phyloP scores from a whole-genome alignment of 2,888 invertebrate species.

The Arrhopalites spinosus region DNA sequence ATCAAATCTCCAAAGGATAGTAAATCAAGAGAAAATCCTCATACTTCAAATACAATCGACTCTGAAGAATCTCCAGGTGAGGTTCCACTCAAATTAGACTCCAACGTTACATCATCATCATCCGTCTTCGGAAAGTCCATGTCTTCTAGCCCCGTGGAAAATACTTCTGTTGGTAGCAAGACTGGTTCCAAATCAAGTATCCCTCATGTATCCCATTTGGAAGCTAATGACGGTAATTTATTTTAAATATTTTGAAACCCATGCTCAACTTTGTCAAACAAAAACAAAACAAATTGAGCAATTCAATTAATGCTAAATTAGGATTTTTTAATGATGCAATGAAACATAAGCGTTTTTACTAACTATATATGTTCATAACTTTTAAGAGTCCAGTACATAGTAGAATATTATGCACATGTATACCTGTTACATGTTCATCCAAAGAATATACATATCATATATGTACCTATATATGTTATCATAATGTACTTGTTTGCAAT shows the following conservation, averaged over 20 bases:
- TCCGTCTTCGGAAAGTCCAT: conserved; percentile 45
- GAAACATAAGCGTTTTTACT: no score
- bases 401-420: no score
- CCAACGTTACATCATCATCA: conserved; percentile 52
- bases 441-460: no score
- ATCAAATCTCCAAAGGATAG: conserved; percentile 52
- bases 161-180: conserved; percentile 11
- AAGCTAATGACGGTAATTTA: conserved; percentile 24
- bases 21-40: conserved; percentile 43
- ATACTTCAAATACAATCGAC: conserved; percentile 44
- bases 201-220: conserved; percentile 24
- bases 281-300: no score
- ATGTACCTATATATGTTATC: neutral
- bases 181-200: conserved; percentile 14
- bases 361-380: no score
- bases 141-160: conserved; percentile 50
- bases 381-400: no score
- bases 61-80: conserved; percentile 46
- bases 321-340: no score
- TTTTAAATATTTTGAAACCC: neutral
- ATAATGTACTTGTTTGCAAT: no score
- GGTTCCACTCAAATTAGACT: conserved; percentile 46
- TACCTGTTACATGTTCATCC: no score
- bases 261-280: conserved; percentile 13
- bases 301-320: no score